A percentile compares a stretch with the other conserved stretches of the same genome.
Conservation (phyloP, 2,797 vertebrate species). For the Ammospiza maritima region DNA sequence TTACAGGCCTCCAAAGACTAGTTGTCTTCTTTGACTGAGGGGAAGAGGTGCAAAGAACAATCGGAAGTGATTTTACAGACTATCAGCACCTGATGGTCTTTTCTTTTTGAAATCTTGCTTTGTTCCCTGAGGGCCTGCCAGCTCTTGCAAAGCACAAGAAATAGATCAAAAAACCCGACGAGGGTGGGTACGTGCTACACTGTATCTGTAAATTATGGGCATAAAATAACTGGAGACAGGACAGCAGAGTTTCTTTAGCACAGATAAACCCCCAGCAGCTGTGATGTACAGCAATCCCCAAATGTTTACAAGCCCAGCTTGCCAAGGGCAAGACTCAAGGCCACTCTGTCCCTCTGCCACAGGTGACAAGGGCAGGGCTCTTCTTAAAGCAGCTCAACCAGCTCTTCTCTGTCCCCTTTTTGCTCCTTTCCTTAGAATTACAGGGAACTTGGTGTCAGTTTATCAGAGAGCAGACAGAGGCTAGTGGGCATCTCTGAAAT, state of each 20-base stretch:
- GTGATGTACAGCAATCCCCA: not conserved
- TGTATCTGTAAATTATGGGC: not conserved
- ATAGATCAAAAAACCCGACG: rapidly evolving
- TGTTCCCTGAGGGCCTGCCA: not conserved
- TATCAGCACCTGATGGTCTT: not conserved
- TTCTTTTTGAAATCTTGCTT: not conserved
- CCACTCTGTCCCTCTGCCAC: not conserved
- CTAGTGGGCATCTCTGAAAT: not conserved
- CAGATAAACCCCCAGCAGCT: not conserved
- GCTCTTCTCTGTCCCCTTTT: not conserved
- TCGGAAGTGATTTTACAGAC: not conserved
- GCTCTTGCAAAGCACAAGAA: not conserved
- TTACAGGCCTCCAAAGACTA: not conserved
- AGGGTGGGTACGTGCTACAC: not conserved
- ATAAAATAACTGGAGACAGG: not conserved
- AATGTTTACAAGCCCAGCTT: not conserved
- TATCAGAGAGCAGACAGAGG: not conserved
- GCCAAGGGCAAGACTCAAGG: not conserved
- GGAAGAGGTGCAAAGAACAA: not conserved
- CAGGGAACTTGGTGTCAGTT: not conserved
- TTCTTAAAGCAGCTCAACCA: not conserved
- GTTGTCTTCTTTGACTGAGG: not conserved
- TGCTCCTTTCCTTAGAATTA: not conserved
- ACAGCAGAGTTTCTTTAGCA: not conserved
- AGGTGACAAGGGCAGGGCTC: not conserved